Conservation (phyloP, 2,888 invertebrate species). For the Drosophila meridionalis region DNA sequence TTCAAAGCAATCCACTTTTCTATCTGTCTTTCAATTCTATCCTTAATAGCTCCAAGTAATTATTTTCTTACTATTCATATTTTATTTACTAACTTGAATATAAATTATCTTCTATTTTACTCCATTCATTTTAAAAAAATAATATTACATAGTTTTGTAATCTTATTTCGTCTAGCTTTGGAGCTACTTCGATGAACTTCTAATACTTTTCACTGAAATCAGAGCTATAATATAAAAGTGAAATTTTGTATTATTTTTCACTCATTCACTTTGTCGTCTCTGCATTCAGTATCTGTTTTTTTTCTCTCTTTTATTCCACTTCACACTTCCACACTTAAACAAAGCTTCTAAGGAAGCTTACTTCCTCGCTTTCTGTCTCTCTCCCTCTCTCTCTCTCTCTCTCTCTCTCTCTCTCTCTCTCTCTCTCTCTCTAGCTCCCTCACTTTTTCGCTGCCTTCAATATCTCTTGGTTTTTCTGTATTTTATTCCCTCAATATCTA, state of each 20-base stretch:
- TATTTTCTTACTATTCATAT: constrained; percentile 9
- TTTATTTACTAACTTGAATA: constrained; percentile 2
- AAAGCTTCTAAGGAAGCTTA: neutral
- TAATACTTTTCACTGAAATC: neutral
- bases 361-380: no score
- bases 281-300: neutral
- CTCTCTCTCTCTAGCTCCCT: neutral
- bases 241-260: neutral
- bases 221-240: neutral
- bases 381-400: neutral
- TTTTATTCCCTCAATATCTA: neutral
- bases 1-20: neutral
- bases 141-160: neutral
- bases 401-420: neutral
- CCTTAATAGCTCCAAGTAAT: neutral
- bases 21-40: constrained; percentile 9
- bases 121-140: no score
- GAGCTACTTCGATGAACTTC: neutral
- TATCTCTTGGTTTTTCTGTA: neutral
- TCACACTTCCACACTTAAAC: neutral
- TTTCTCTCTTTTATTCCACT: neutral
- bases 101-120: no score
- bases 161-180: neutral
- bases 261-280: neutral
- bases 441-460: neutral